Evolutionary conservation across 2,888 invertebrate species (phyloP), one percentile per base, ranked within the genome.

Genomic region (Hirtodrosophila confusa): DNA sequence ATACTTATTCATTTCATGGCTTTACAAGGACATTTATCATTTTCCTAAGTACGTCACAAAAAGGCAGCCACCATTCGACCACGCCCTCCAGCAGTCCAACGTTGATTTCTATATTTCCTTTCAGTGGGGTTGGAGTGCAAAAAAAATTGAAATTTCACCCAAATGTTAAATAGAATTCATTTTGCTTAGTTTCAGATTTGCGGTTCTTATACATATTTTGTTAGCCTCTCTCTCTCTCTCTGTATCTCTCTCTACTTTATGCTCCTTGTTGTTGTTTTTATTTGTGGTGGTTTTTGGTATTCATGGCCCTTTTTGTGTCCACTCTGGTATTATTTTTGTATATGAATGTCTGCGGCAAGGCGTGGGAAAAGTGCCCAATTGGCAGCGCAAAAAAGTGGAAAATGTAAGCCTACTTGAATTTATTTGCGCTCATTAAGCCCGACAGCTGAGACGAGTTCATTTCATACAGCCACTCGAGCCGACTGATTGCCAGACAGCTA

Each of bases 11-110:
- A 85, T 88, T 82, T 88, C 78, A 79, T 83, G 71, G 86, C 79
- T 78, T 80, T 79, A 72, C 88, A 87, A 83, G 84, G 76, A 83
- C 88, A 88, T 87, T 88, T 87, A 86, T 88, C 88, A 88, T 87
- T 86, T 78, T 68, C 65, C 53, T 75, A 84, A 79, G 76, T 78
- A 84, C 69, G 79, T 77, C 77, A 85, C 78, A 79, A 79, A 80
- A 84, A 80, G 78, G 66, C 75, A 65, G 47, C 47, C 56, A 17
- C 44, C 57, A 45, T 36, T 35, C 47, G 35, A 5, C 68, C 71
- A 69, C 65, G 56, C 58, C 61, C 44, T 33, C 10, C 6, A 9
- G 23, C 36, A 12, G 33, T 47, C 66, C 55, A 62, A 47, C 64
- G 68, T 67, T 87, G 77, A 85, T 83, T 74, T 78, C 76, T 87